Conservation (phyloP, 1,140 invertebrate species). For the Magallana angulata region DNA sequence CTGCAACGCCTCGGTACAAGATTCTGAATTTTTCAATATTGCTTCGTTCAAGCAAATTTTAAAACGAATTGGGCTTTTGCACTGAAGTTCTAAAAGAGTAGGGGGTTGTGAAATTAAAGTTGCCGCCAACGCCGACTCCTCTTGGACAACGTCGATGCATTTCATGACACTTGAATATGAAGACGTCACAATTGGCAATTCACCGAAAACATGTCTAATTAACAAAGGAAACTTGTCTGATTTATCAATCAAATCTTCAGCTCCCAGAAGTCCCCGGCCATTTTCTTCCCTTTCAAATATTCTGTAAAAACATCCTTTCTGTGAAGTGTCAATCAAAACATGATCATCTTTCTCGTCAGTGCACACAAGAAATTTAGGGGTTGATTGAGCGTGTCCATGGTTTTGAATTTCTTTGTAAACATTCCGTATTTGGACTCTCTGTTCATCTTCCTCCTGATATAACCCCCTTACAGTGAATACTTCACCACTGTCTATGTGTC, state of each 20-base stretch:
- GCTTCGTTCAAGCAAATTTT: constrained; percentile 55
- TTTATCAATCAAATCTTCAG: constrained; percentile 39
- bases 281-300: constrained; percentile 30
- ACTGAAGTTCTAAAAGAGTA: constrained; percentile 53
- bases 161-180: constrained; percentile 50
- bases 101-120: constrained; percentile 45
- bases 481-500: constrained; percentile 41
- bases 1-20: constrained; percentile 54
- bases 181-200: constrained; percentile 47
- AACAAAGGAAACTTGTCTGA: constrained; percentile 36
- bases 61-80: constrained; percentile 52
- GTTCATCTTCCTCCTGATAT: constrained; percentile 2
- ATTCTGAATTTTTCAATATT: constrained; percentile 39
- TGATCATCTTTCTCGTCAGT: constrained; percentile 56
- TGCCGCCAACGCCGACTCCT: constrained; percentile 49
- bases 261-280: constrained; percentile 38
- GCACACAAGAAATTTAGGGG: constrained; percentile 43
- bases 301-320: constrained; percentile 54
- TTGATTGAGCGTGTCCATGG: not conserved
- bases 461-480: constrained; percentile 41
- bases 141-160: constrained; percentile 44
- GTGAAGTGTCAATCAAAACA: constrained; percentile 47
- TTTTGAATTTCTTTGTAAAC: constrained; percentile 25
- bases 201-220: constrained; percentile 54
- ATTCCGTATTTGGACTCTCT: not conserved